These are phyloP conservation scores for Menura novaehollandiae DNA, from an alignment of 2,113 vertebrate species.

Conservation along the genomic window DNA sequence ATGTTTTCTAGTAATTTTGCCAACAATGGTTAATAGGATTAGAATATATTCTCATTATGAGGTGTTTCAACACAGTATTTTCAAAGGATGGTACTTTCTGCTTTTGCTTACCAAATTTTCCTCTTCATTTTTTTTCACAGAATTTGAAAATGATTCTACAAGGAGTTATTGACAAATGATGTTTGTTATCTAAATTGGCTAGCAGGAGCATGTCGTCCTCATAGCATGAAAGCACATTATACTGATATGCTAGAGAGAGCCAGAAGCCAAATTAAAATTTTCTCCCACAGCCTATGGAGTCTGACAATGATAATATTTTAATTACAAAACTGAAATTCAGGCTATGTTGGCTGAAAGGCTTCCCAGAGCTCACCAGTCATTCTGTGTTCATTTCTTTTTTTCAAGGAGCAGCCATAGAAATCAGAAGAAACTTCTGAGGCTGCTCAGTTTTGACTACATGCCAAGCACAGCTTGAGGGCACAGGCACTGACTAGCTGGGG, in stretches of 20 bases:
- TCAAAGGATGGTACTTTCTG: not conserved
- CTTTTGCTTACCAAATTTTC: not conserved
- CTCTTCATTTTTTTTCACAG: not conserved
- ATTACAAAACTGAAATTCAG: not conserved
- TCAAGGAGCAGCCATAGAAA: not conserved
- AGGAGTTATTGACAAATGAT: not conserved
- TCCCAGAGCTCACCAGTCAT: not conserved
- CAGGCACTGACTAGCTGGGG: not conserved
- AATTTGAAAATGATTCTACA: not conserved
- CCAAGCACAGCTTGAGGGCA: not conserved
- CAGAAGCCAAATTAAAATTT: slow-evolving; percentile 5
- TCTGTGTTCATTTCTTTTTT: not conserved
- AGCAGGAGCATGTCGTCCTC: not conserved
- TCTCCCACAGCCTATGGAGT: not conserved
- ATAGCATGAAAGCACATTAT: not conserved
- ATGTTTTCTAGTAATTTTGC: not conserved
- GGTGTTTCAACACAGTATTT: not conserved
- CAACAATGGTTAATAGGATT: not conserved
- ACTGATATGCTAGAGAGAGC: not conserved
- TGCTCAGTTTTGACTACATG: not conserved
- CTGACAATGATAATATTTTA: slow-evolving; percentile 1
- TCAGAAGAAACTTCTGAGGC: not conserved
- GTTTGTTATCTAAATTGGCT: not conserved
- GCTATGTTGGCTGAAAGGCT: not conserved
- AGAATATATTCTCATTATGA: not conserved